A percentile compares a stretch with the other conserved stretches of the same genome.
Evolutionary conservation across 2,113 vertebrate genomes (phyloP).

Genomic region (Megaceryle maxima): DNA sequence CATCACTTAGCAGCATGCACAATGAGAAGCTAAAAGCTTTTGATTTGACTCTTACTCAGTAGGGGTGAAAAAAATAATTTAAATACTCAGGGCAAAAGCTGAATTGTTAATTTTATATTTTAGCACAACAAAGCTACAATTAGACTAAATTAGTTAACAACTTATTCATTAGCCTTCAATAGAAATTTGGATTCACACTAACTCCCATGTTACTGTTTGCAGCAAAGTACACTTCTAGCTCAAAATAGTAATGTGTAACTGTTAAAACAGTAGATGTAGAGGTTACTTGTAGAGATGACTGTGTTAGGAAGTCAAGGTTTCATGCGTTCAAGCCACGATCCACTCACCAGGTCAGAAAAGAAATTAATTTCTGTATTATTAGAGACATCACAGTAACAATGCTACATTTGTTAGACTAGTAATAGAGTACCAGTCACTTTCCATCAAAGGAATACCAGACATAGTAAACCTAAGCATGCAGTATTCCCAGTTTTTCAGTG

Average conservation of each 20-base stretch:
- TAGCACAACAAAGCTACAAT: conserved; percentile 73
- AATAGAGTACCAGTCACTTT: not conserved
- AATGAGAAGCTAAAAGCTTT: conserved; percentile 74
- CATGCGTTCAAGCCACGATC: not conserved
- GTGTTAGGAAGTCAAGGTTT: conserved; percentile 32
- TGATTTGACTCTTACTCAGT: conserved; percentile 75
- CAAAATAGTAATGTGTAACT: conserved; percentile 2
- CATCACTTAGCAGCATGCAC: conserved; percentile 65
- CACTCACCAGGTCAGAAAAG: not conserved
- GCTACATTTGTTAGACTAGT: not conserved
- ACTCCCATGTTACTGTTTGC: conserved; percentile 64
- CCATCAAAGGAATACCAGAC: not conserved
- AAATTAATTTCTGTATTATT: not conserved
- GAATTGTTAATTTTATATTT: conserved; percentile 70
- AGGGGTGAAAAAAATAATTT: conserved; percentile 72
- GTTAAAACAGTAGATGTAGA: conserved; percentile 23
- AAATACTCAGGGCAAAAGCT: conserved; percentile 64
- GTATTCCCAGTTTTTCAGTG: not conserved
- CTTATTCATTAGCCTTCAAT: conserved; percentile 75
- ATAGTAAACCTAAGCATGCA: not conserved
- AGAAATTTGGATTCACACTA: conserved; percentile 60
- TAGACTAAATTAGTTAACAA: conserved; percentile 76
- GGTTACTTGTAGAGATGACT: conserved; percentile 27
- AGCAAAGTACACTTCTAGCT: conserved; percentile 53
- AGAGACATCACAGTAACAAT: not conserved